Evolutionary conservation across 1,140 invertebrate species (phyloP), one percentile per base, ranked within the genome.

Genomic region (Musca vetustissima): DNA sequence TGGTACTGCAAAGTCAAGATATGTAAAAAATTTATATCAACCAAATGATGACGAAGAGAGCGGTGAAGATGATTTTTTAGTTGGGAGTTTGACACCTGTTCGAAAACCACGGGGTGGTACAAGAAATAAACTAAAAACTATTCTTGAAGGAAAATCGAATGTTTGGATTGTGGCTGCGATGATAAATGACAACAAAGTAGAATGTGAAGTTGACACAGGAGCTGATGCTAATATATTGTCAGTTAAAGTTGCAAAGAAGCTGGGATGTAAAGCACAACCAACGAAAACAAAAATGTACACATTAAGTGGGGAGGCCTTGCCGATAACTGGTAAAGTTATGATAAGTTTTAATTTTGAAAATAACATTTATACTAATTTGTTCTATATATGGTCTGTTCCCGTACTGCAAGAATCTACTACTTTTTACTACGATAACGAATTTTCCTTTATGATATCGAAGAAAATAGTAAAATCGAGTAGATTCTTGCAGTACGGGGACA

Each of bases 181-280:
- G 32, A 49, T 74, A 48, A 71, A 69, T 50, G 52, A 50, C 53
- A 47, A 66, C 1, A 53, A 66, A 15, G 25, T 75, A 32, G 49
- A 48, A 21, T 71, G 70, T 52, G 73, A 75, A 69, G 52, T 74
- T 28, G 70, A 75, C 50, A 71, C 71, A 1, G 70, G 74, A 19
- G 72, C 71, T n/a, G 43, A 70, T 47, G 66, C 69, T 8, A 75
- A 72, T 67, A 66, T 73, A 3, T 53, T 75, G 19, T 67, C 74
- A 52, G 66, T 70, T 36, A 66, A 70, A 28, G 59, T 36, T 66
- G 28, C 68, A 28, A 67, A 55, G 21, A 47, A 55, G 19, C 59
- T 43, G 11, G 57, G 64, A 47, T 22, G 28, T 15, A 15, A 70
- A 24, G 7, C n/a, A 2, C 36, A 7, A 43, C 6, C 36, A 43